Evolutionary conservation across 2,797 vertebrate species (phyloP).

Genomic region (Pipistrellus nathusii): DNA sequence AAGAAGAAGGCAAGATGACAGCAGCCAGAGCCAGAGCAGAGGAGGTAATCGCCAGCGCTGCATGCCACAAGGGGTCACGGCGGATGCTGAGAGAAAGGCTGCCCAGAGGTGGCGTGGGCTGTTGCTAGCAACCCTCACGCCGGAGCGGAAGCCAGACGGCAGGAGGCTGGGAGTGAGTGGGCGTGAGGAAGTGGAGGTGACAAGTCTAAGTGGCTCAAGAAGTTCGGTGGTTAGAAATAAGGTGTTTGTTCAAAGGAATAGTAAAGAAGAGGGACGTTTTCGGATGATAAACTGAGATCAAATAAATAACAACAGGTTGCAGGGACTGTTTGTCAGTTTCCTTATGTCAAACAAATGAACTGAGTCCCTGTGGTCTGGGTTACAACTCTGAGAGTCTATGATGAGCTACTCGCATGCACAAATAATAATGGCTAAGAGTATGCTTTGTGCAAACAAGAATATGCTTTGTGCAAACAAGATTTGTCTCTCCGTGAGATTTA

Average conservation of each 20-base stretch:
- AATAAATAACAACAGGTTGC: slow-evolving; percentile 39
- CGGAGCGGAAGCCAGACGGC: slow-evolving; percentile 51
- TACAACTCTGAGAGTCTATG: neutral
- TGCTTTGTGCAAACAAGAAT: slow-evolving; percentile 3
- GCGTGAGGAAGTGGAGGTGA: slow-evolving; percentile 45
- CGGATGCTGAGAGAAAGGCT: neutral
- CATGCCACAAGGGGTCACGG: neutral
- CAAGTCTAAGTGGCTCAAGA: slow-evolving; percentile 50
- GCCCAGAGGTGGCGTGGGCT: neutral
- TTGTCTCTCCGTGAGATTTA: neutral
- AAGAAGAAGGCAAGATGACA: neutral
- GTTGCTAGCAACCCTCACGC: neutral
- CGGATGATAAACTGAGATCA: slow-evolving; percentile 18
- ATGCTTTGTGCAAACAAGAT: neutral
- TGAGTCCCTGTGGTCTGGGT: slow-evolving; percentile 2
- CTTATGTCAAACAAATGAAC: slow-evolving; percentile 25
- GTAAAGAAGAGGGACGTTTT: neutral
- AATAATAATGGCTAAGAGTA: neutral
- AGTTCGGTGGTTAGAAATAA: slow-evolving; percentile 56
- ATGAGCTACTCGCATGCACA: neutral
- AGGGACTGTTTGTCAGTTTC: neutral
- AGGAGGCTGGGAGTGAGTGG: slow-evolving; percentile 46
- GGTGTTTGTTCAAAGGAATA: slow-evolving; percentile 40
- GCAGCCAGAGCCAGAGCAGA: neutral
- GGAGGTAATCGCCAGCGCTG: neutral